These are phyloP conservation scores for Ectobius pallidus DNA, from an alignment of 2,888 invertebrate genomes.

Conservation along the genomic window DNA sequence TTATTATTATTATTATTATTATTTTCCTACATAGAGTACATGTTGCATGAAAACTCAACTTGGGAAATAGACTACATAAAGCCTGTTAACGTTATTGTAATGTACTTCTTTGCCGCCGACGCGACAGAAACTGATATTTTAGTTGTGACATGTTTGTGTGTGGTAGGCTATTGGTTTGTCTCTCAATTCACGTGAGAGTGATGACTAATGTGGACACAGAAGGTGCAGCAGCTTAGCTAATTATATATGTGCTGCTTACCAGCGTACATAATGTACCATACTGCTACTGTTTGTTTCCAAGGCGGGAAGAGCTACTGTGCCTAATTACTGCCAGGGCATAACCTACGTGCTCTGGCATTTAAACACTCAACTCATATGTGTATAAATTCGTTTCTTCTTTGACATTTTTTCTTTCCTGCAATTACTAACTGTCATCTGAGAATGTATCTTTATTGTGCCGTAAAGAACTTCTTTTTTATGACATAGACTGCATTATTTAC, in stretches of 20 bases:
- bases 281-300: conserved; percentile 4
- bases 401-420: too few species aligned
- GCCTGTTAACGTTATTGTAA: too few species aligned
- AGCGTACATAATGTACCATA: background rate
- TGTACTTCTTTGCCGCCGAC: too few species aligned
- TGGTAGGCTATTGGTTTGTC: conserved; percentile 8
- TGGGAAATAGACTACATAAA: too few species aligned
- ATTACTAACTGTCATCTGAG: too few species aligned
- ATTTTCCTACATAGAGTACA: too few species aligned
- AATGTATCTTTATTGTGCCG: too few species aligned
- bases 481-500: too few species aligned
- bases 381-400: background rate
- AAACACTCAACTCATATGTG: background rate
- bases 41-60: too few species aligned
- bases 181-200: background rate
- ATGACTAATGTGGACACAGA: background rate
- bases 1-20: too few species aligned
- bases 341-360: background rate
- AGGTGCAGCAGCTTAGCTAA: background rate
- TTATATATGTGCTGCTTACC: background rate
- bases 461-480: too few species aligned
- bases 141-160: background rate
- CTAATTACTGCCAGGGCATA: background rate
- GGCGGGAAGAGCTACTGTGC: background rate
- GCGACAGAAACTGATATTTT: too few species aligned